Conservation (phyloP, 2,888 invertebrate species). For the Palloptera scutellata region DNA sequence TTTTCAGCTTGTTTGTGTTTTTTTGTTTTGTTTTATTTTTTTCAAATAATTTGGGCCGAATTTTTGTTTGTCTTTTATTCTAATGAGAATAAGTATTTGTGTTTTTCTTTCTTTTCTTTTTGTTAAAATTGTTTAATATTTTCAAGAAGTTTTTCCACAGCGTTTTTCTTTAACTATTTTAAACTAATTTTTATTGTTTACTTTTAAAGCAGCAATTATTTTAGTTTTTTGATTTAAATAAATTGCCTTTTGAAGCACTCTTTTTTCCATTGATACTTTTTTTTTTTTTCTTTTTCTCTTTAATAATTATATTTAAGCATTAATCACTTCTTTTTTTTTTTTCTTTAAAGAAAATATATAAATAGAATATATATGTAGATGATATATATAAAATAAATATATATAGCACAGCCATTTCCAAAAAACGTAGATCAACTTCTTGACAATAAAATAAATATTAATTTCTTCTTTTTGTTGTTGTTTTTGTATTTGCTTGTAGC, state of each 20-base stretch:
- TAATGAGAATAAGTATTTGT: slow-evolving; percentile 23
- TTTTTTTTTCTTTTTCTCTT: slow-evolving; percentile 12
- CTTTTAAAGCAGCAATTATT: slow-evolving; percentile 29
- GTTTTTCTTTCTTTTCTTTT: too few relatives aligned
- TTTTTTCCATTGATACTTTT: slow-evolving; percentile 41
- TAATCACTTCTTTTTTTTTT: too few relatives aligned
- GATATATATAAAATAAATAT: slow-evolving; percentile 16
- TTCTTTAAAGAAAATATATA: slow-evolving; percentile 26
- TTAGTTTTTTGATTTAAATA: slow-evolving; percentile 18
- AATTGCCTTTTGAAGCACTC: slow-evolving; percentile 40
- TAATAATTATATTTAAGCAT: background rate
- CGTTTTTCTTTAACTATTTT: slow-evolving; percentile 39
- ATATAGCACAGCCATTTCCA: slow-evolving; percentile 80
- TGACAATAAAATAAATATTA: slow-evolving; percentile 66
- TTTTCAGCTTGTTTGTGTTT: background rate
- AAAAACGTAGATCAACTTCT: slow-evolving; percentile 96
- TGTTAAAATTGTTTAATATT: slow-evolving; percentile 46
- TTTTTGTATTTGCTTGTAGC: slow-evolving; percentile 3
- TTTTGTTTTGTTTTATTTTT: slow-evolving; percentile 13
- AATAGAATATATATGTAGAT: slow-evolving; percentile 33
- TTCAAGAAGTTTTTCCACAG: slow-evolving; percentile 64
- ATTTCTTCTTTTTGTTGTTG: background rate
- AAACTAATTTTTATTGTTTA: slow-evolving; percentile 20
- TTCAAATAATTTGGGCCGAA: slow-evolving; percentile 7
- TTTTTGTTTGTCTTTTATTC: slow-evolving; percentile 22